Percentiles rank a stretch among this genome's conserved stretches.
Evolutionary conservation across 2,888 invertebrate species (phyloP).

Genomic region (Cantharis rustica): DNA sequence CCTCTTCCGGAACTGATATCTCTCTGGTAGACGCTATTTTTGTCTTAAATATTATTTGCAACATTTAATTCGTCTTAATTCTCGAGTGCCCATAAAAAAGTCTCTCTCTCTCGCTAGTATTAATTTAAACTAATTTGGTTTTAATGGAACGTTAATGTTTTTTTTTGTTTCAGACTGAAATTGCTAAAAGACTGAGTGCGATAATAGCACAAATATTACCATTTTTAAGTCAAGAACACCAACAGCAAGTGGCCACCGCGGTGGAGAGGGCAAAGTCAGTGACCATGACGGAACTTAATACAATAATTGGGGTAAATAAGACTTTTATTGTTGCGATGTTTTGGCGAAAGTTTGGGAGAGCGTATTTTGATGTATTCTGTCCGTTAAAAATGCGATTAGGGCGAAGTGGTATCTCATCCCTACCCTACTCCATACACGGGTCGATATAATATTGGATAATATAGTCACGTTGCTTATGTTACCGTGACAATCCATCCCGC

Average conservation of each 20-base stretch:
- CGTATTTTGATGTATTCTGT: not conserved
- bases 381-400: not conserved
- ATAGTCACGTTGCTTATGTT: constrained; percentile 26
- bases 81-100: not conserved
- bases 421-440: not conserved
- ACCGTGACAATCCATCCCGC: constrained; percentile 28
- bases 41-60: not conserved
- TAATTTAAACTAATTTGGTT: not conserved
- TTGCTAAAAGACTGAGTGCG: constrained; percentile 94
- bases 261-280: constrained; percentile 98
- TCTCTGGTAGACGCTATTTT: not conserved
- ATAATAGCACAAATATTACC: constrained; percentile 96
- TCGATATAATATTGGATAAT: constrained; percentile 20
- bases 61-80: not conserved
- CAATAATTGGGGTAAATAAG: constrained; percentile 91
- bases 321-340: not conserved
- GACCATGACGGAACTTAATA: constrained; percentile 95
- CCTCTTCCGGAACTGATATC: not conserved
- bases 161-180: constrained; percentile 83
- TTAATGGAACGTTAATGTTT: not conserved
- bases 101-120: not conserved
- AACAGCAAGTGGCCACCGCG: constrained; percentile 95
- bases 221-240: constrained; percentile 94
- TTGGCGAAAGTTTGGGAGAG: not conserved
- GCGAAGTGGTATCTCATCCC: not conserved